A percentile compares a stretch with the other conserved stretches of the same genome.
These are phyloP conservation scores for Spisula solida DNA, from an alignment of 2,888 invertebrate genomes.

Conservation along the genomic window DNA sequence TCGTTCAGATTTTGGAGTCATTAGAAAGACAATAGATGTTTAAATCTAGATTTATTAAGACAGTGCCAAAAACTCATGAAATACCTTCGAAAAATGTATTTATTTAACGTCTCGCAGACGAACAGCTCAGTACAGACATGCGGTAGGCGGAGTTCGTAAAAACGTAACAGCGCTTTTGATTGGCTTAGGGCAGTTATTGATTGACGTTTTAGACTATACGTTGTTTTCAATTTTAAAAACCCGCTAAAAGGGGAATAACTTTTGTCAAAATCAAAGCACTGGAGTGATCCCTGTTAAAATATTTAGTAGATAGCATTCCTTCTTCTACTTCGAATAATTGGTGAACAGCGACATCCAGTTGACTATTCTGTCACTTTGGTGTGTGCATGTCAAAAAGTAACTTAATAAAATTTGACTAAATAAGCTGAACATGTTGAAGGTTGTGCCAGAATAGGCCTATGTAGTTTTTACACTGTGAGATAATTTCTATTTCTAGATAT, in stretches of 20 bases:
- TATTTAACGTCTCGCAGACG: conserved; percentile 60
- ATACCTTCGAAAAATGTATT: conserved; percentile 36
- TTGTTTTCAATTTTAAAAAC: conserved; percentile 21
- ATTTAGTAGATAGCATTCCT: too few species aligned
- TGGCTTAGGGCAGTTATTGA: conserved; percentile 53
- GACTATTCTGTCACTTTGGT: too few species aligned
- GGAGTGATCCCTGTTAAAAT: too few species aligned
- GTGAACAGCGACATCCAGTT: too few species aligned
- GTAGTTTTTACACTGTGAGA: too few species aligned
- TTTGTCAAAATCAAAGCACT: not conserved
- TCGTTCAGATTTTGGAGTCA: not conserved
- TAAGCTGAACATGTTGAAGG: too few species aligned
- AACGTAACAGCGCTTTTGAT: conserved; percentile 46
- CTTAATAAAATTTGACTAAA: too few species aligned
- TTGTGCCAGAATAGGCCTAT: too few species aligned
- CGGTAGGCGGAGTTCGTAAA: conserved; percentile 59
- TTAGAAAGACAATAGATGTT: conserved; percentile 22
- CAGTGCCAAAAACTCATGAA: not conserved
- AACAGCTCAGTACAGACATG: conserved; percentile 59
- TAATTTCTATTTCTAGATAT: too few species aligned
- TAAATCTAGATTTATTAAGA: not conserved
- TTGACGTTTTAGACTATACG: conserved; percentile 50
- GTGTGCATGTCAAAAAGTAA: too few species aligned
- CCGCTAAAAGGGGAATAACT: conserved; percentile 30
- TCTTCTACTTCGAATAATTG: too few species aligned